These are phyloP conservation scores for Numenius arquata DNA, from an alignment of 2,113 vertebrate species.

Conservation along the genomic window DNA sequence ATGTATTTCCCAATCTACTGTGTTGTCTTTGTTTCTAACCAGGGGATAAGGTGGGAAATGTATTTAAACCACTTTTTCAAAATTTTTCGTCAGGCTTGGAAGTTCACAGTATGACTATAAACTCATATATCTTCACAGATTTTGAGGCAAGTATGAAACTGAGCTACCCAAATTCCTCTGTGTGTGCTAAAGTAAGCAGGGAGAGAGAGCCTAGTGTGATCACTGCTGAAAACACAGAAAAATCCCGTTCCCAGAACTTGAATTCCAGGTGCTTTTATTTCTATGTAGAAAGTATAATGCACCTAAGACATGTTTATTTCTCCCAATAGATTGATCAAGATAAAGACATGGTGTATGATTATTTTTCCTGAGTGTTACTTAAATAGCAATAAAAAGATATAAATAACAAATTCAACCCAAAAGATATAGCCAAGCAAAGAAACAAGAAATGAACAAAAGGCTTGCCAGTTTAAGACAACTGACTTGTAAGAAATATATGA, in stretches of 20 bases:
- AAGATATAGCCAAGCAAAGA: background rate
- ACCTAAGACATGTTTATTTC: background rate
- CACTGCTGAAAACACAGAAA: background rate
- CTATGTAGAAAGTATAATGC: background rate
- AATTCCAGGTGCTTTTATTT: background rate
- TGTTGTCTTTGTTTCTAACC: background rate
- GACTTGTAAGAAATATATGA: background rate
- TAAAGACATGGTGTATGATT: background rate
- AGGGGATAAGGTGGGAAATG: background rate
- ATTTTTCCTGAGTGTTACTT: background rate
- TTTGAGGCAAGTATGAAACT: background rate
- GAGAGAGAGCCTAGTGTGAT: background rate
- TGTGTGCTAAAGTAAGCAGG: background rate
- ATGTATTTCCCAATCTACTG: background rate
- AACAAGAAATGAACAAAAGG: background rate
- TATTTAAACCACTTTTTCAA: background rate
- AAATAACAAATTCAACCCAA: background rate
- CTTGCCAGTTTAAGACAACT: background rate
- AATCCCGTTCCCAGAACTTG: background rate
- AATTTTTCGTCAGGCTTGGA: background rate
- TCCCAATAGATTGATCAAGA: background rate
- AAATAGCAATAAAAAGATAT: background rate
- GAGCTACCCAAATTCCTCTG: background rate
- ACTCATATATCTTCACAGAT: background rate
- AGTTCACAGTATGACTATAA: background rate